Evolutionary conservation across 2,888 invertebrate species (phyloP).

Genomic region (Aethes cnicana): DNA sequence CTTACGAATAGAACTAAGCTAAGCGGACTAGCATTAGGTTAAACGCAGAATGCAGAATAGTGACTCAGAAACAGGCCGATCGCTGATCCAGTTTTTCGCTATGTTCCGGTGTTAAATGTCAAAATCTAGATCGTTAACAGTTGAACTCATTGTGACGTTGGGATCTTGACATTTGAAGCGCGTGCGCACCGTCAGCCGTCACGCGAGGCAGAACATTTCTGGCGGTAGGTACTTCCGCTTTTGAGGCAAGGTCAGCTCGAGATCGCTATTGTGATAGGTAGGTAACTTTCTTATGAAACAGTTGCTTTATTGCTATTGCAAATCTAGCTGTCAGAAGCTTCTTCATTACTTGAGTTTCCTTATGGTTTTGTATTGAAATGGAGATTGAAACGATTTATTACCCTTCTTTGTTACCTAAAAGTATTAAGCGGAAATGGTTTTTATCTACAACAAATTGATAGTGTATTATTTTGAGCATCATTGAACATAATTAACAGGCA

Average conservation of each 20-base stretch:
- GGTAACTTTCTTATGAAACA: conserved; percentile 25
- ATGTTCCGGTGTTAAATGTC: conserved; percentile 27
- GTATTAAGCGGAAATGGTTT: conserved; percentile 1
- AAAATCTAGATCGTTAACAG: conserved; percentile 39
- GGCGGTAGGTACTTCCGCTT: conserved; percentile 56
- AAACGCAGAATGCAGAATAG: too few species aligned
- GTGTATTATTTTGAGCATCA: conserved; percentile 15
- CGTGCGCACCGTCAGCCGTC: conserved; percentile 47
- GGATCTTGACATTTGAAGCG: conserved; percentile 66
- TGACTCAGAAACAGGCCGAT: too few species aligned
- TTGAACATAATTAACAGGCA: conserved; percentile 1
- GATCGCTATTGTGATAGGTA: conserved; percentile 21
- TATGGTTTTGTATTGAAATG: too few species aligned
- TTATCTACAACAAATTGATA: conserved; percentile 14
- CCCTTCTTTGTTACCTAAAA: neutral
- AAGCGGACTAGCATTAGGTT: too few species aligned
- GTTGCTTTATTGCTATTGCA: neutral
- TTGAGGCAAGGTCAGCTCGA: conserved; percentile 55
- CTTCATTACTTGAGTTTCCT: too few species aligned
- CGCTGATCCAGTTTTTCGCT: neutral
- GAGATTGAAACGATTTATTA: too few species aligned
- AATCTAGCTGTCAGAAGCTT: too few species aligned
- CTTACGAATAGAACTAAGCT: too few species aligned
- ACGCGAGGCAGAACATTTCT: conserved; percentile 62
- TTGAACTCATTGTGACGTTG: conserved; percentile 43